phyloP scores from a whole-genome alignment of 2,113 vertebrate species.

The Phylloscopus whistleri region DNA sequence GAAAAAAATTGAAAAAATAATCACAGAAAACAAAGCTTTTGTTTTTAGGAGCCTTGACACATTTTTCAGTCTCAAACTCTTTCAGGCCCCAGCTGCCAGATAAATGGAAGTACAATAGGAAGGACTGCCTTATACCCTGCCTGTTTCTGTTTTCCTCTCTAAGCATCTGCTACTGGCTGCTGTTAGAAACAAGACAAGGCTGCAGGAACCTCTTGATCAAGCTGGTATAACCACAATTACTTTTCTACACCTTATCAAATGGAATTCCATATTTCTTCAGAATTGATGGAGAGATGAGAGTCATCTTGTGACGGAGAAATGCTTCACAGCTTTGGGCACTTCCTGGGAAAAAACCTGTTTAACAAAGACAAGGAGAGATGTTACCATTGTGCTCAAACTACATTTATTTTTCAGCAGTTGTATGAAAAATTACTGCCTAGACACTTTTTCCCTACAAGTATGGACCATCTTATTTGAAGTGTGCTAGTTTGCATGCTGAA shows the following conservation, averaged over 20 bases:
- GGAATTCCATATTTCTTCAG: conserved; percentile 95
- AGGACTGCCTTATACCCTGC: background rate
- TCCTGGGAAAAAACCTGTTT: conserved; percentile 95
- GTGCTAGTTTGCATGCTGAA: background rate
- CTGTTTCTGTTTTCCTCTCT: background rate
- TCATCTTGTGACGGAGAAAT: conserved; percentile 98
- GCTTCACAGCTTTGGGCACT: conserved; percentile 97
- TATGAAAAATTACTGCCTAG: background rate
- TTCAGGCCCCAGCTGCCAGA: background rate
- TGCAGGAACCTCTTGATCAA: background rate
- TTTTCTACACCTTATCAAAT: conserved; percentile 87
- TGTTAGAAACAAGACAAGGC: background rate
- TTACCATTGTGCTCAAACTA: background rate
- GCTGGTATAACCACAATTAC: background rate
- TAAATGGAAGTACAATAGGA: background rate
- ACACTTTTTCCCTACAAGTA: background rate
- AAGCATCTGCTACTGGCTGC: background rate
- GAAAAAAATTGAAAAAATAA: background rate
- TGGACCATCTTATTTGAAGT: background rate
- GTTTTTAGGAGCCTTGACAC: background rate
- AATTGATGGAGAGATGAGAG: conserved; percentile 94
- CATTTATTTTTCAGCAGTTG: background rate
- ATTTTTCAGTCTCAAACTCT: background rate
- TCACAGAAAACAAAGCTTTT: background rate
- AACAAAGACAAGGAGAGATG: background rate